Evolutionary conservation across 2,888 invertebrate species (phyloP), one percentile per base, ranked within the genome.

Genomic region (Chaetogeoica ovagalla): DNA sequence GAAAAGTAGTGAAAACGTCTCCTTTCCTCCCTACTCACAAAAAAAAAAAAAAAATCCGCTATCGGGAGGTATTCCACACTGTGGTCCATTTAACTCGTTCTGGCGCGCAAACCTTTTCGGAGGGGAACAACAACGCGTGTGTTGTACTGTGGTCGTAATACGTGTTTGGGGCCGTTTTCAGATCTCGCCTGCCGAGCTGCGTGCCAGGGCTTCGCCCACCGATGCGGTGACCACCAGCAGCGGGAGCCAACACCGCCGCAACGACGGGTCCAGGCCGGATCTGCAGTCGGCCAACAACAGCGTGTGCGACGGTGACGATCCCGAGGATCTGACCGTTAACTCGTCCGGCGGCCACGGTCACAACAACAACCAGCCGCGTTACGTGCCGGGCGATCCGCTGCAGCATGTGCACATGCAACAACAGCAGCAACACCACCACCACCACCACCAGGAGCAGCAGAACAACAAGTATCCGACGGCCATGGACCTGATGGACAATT

Each of bases 171-270:
- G 11, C 23, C 11, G 30, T 71, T 82, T 71, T 48, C 83, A 85
- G 85, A 85, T 86, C 17, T 85, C 86, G 21, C 85, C 94, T 0
- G 94, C 94, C 23, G 94, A 95, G 85, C 86, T 95, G 37, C 88
- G 94, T 59, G 94, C 95, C 0, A 89, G 95, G 48, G 94, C 94
- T 0, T 95, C 95, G 0, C 94, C 95, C 0, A 95, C 95, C 2
- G 94, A 94, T 6, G 82, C 79, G 4, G 73, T 83, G 39, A 77
- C 82, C 37, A 82, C 82, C 43, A 93, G 43, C 43, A 9, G 43
- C 43, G 43, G 43, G 43, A 9, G 7, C 43, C 43, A 43, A 8
- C 65, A 66, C 23, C 65, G 75, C 1, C 65, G 75, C 1, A 88
- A 84, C 85, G 90, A 93, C 84, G 52, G 48, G 15, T 48, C 52